These are phyloP conservation scores for Datnioides undecimradiatus DNA, from an alignment of 2,113 vertebrate species.

Conservation along the genomic window DNA sequence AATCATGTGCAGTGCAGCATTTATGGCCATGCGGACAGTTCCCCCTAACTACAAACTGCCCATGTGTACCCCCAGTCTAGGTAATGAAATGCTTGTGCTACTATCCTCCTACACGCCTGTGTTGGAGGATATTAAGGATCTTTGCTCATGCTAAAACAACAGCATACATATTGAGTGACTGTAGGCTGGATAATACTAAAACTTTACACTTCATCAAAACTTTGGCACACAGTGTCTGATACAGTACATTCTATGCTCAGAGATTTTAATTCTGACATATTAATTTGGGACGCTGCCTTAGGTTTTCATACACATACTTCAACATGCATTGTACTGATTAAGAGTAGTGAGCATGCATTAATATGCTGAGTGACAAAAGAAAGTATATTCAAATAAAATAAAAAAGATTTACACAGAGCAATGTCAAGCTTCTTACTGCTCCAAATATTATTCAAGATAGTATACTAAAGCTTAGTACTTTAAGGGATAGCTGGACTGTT, in stretches of 20 bases:
- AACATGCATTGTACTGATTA: neutral
- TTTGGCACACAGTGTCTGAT: no score
- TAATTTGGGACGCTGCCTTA: neutral
- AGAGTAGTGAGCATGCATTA: neutral
- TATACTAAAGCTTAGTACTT: neutral
- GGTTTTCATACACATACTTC: neutral
- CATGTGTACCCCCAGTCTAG: no score
- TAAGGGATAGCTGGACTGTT: neutral
- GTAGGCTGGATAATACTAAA: no score
- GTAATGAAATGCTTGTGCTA: no score
- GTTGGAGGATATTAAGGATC: no score
- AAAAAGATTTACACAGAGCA: neutral
- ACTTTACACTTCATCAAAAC: no score
- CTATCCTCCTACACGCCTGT: no score
- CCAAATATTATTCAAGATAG: neutral
- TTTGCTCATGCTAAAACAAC: no score
- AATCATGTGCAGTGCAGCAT: neutral
- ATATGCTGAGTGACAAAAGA: neutral
- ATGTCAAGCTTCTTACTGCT: neutral
- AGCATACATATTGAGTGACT: no score
- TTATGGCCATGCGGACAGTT: neutral
- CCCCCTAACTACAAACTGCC: neutral
- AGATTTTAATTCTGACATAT: neutral
- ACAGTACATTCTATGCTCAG: no score
- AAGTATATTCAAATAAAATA: neutral